Conservation (phyloP, 2,888 invertebrate species). For the Alloscopus bannaensis region DNA sequence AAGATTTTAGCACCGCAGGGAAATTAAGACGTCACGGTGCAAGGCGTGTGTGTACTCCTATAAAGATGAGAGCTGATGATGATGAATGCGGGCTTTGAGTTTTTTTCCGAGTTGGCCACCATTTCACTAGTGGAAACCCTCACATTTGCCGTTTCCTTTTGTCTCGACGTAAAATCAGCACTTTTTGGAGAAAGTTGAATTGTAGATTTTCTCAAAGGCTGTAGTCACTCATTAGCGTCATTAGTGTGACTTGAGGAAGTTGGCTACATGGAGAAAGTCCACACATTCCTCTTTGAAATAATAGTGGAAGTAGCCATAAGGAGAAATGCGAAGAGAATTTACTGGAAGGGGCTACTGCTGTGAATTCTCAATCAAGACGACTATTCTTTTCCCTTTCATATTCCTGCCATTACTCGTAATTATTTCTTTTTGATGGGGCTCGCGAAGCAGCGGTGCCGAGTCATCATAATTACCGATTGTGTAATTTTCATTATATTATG, state of each 20-base stretch:
- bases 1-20: conserved; percentile 57
- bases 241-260: conserved; percentile 45
- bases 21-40: conserved; percentile 61
- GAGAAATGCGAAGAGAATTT: conserved; percentile 4
- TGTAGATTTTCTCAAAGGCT: conserved; percentile 37
- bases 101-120: conserved; percentile 17
- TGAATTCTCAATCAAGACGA: conserved; percentile 20
- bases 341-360: conserved; percentile 3
- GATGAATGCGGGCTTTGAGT: conserved; percentile 45
- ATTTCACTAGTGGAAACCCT: conserved; percentile 43
- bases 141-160: conserved; percentile 45
- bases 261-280: conserved; percentile 2
- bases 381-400: conserved; percentile 14
- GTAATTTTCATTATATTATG: conserved; percentile 61
- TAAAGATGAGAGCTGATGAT: conserved; percentile 37
- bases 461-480: conserved; percentile 38
- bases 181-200: conserved; percentile 39
- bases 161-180: conserved; percentile 56
- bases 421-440: conserved; percentile 37
- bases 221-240: conserved; percentile 61
- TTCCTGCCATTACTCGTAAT: conserved; percentile 52
- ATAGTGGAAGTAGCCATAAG: conserved; percentile 7
- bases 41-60: conserved; percentile 46
- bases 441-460: too few species aligned
- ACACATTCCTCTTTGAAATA: conserved; percentile 2